phyloP scores from a whole-genome alignment of 2,797 vertebrate species.

The Sorex maritimensis region DNA sequence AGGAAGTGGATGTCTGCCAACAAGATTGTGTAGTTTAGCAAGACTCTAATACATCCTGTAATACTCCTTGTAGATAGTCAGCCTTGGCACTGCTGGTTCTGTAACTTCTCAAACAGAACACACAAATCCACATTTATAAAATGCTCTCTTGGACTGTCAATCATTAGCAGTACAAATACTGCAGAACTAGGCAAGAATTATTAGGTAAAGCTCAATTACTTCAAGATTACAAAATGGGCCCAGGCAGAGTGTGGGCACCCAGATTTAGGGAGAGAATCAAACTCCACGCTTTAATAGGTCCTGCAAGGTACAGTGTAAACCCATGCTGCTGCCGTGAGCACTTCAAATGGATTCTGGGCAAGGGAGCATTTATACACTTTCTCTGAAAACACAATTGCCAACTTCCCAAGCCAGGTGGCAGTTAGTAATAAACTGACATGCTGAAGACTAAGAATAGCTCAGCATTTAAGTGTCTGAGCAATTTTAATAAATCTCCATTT shows the following conservation, averaged over 20 bases:
- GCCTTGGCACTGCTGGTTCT: background rate
- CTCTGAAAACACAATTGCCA: background rate
- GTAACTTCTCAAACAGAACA: background rate
- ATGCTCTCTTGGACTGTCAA: background rate
- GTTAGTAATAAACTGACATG: background rate
- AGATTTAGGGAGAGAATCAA: slow-evolving; percentile 18
- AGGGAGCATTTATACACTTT: slow-evolving; percentile 41
- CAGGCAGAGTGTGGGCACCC: background rate
- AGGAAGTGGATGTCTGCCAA: background rate
- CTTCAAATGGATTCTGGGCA: background rate
- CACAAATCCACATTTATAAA: background rate
- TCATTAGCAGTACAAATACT: background rate
- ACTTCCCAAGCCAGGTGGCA: background rate
- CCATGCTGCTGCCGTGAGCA: background rate
- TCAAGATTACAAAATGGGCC: background rate
- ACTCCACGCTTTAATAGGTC: background rate
- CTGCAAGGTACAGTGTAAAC: background rate
- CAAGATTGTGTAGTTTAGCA: background rate
- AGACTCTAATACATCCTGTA: background rate
- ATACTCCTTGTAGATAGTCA: background rate
- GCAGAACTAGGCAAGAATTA: background rate
- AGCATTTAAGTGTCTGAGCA: background rate
- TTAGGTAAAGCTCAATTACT: background rate
- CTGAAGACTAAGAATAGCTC: background rate
- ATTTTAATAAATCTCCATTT: slow-evolving; percentile 51